phyloP scores from a whole-genome alignment of 2,113 vertebrate species.

The Zosterops japonicus region DNA sequence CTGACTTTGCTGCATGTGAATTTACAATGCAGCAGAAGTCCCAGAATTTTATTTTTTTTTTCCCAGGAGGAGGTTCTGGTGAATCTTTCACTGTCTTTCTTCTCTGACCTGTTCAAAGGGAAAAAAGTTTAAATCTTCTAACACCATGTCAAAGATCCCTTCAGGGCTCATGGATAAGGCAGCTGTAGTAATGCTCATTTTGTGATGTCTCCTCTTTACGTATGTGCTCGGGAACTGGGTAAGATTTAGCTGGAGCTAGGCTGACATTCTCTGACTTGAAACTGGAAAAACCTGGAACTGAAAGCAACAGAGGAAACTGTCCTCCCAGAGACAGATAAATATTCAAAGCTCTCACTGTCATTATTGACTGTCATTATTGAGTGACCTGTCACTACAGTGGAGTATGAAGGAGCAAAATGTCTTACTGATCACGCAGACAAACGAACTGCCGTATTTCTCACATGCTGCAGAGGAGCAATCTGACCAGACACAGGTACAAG shows the following conservation, averaged over 20 bases:
- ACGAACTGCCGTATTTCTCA: not conserved
- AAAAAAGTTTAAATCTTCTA: not conserved
- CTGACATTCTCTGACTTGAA: not conserved
- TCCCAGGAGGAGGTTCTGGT: not conserved
- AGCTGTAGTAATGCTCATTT: not conserved
- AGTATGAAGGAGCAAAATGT: not conserved
- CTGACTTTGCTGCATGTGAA: not conserved
- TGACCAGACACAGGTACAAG: not conserved
- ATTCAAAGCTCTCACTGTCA: not conserved
- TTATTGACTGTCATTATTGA: rapidly evolving
- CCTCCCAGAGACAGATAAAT: not conserved
- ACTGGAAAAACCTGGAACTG: not conserved
- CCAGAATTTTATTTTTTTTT: not conserved
- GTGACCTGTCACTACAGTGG: not conserved
- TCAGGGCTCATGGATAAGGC: not conserved
- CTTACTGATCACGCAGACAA: not conserved
- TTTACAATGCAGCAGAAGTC: not conserved
- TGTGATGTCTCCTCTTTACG: not conserved
- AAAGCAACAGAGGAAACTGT: not conserved
- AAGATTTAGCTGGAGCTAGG: not conserved
- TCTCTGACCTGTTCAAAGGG: not conserved
- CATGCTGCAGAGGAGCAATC: not conserved
- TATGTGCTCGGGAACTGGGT: not conserved
- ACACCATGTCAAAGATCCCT: not conserved
- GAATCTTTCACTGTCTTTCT: not conserved